Conservation (phyloP, 2,113 vertebrate species). For the Zosterops pallidus region DNA sequence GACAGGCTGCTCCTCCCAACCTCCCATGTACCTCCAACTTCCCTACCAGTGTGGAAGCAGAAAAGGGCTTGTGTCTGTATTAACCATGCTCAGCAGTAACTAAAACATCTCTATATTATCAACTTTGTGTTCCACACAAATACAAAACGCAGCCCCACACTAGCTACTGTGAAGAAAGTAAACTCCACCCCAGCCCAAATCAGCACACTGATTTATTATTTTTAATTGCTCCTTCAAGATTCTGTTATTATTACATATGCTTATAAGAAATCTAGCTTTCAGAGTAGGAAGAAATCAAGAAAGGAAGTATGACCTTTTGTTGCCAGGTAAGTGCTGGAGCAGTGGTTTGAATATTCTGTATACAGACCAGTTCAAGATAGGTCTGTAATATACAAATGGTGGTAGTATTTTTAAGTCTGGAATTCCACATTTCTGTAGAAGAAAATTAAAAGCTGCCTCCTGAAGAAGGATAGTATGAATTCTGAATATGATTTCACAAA, state of each 20-base stretch:
- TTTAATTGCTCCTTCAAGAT: background rate
- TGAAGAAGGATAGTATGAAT: background rate
- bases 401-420: background rate
- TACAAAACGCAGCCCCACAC: background rate
- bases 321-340: background rate
- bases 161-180: background rate
- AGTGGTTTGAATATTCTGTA: background rate
- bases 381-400: background rate
- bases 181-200: background rate
- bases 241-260: background rate
- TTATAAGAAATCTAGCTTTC: background rate
- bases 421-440: background rate
- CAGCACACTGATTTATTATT: background rate
- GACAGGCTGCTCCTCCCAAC: background rate
- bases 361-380: background rate
- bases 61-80: background rate
- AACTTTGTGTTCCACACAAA: background rate
- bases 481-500: background rate
- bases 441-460: background rate
- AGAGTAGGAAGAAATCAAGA: background rate
- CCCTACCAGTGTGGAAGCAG: background rate
- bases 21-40: background rate
- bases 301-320: background rate
- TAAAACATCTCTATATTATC: background rate
- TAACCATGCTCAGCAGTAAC: background rate